Base-by-base conservation (phyloP, 2,797 vertebrate species). In the Acropternis orthonyx region DNA sequence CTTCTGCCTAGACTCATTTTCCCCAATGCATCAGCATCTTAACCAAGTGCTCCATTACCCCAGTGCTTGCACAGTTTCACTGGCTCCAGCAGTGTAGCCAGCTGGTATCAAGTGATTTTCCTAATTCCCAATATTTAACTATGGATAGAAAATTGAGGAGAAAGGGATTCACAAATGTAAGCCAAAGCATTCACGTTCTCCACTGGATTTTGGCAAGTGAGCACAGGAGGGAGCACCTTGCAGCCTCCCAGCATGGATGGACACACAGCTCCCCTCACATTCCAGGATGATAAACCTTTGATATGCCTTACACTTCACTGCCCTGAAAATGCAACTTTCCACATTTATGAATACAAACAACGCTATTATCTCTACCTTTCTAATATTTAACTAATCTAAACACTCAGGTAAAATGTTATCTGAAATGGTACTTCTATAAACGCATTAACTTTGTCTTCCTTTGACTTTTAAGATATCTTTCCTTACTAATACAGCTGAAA, bases 311-410 rank as follows among this genome's bases (percentile, higher is more conserved):
- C 96, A 97, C 97, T 97, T 94, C 96, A 97, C 93, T 96, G 97
- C 96, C 93, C 95, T 88, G 95, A 98, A 98, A 98, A 98, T 97
- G 97, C 97, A 96, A 96, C 98, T 97, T 97, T 98, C 97, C 96
- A 97, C 98, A 97, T 98, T 98, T 98, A 98, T 95, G 90, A 98
- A 94, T 95, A 98, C 97, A 98, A 98, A 98, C 95, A 98, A 96
- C 28, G 61, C 97, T 95, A 98, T 97, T 98, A 98, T 98, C 98
- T 98, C 97, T 97, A 93, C 92, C 98, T 97, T 97, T 98, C 98
- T 99, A 99, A 99, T 99, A 98, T 99, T 99, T 99, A 99, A 99
- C 98, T 98, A 98, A 97, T 97, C 97, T 98, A 98, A 97, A 97
- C 97, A 98, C 97, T 98, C 97, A 97, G 97, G 96, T 93, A 97